phyloP scores from a whole-genome alignment of 1,140 invertebrate species.

The Geopemphigus sp. region DNA sequence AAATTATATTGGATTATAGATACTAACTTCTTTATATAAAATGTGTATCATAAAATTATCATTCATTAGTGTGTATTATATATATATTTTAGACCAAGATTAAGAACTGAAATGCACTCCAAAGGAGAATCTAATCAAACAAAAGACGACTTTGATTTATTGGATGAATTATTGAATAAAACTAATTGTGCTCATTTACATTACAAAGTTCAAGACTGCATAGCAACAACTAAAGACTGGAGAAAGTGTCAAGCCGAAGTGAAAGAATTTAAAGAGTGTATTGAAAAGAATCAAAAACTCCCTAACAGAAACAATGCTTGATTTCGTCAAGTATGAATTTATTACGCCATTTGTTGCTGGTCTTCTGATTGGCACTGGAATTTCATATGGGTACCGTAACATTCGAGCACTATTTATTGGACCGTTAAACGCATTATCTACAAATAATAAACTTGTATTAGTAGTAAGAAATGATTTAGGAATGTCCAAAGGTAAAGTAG shows the following conservation, averaged over 20 bases:
- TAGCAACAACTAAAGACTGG: constrained; percentile 84
- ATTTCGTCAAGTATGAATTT: neutral
- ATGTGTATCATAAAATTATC: too few relatives aligned
- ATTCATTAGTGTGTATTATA: too few relatives aligned
- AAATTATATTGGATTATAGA: too few relatives aligned
- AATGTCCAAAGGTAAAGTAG: constrained; percentile 93
- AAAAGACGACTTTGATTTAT: constrained; percentile 62
- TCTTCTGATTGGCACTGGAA: constrained; percentile 5
- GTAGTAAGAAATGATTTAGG: constrained; percentile 85
- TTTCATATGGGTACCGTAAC: constrained; percentile 2
- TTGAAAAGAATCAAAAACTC: constrained; percentile 61
- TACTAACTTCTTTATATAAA: too few relatives aligned
- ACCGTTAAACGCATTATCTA: neutral
- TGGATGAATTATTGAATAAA: constrained; percentile 79
- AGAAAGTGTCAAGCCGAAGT: constrained; percentile 82
- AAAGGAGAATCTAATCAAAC: constrained; percentile 9
- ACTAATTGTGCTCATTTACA: constrained; percentile 85
- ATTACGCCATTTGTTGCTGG: constrained; percentile 43
- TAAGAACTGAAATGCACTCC: constrained; percentile 1
- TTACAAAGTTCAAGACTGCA: constrained; percentile 86
- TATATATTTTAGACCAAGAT: neutral
- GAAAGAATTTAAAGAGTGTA: constrained; percentile 74
- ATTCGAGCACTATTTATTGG: constrained; percentile 19
- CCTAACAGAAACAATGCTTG: constrained; percentile 23
- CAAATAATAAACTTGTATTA: constrained; percentile 70